Conservation (phyloP, 30 jellyfish, hydroid and myxozoan genomes). For the Calvadosia cruxmelitensis region DNA sequence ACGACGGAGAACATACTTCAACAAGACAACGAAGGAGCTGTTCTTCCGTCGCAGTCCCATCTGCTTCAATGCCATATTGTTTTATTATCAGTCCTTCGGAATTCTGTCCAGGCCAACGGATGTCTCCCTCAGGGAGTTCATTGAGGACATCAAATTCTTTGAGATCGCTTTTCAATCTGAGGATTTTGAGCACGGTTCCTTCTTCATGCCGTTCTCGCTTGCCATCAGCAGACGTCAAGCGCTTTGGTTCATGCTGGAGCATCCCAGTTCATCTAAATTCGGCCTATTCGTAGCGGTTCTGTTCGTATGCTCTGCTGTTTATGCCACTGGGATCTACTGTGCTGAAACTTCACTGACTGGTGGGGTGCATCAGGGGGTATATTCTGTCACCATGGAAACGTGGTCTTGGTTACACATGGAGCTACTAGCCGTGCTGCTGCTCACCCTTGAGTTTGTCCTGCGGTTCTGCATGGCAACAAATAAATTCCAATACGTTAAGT, state of each 20-base stretch:
- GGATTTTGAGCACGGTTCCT: background rate
- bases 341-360: background rate
- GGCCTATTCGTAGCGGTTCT: background rate
- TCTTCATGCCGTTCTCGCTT: background rate
- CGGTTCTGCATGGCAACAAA: background rate
- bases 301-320: background rate
- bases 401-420: background rate
- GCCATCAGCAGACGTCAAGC: background rate
- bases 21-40: conserved; percentile 13
- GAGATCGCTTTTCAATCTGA: conserved; percentile 41
- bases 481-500: too few species aligned
- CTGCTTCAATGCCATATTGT: conserved; percentile 68
- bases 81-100: conserved; percentile 75
- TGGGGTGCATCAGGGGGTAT: background rate
- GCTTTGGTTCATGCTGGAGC: conserved; percentile 54
- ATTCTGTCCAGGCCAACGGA: conserved; percentile 70
- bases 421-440: background rate
- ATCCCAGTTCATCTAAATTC: conserved; percentile 11
- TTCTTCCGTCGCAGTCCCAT: conserved; percentile 38
- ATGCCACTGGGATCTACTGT: background rate
- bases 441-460: background rate
- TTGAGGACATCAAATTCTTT: conserved; percentile 52
- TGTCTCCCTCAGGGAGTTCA: conserved; percentile 49
- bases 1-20: conserved; percentile 31
- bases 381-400: too few species aligned